These are phyloP conservation scores for Caenorhabditis sp. DNA, from an alignment of 2,888 invertebrate genomes.

Conservation along the genomic window DNA sequence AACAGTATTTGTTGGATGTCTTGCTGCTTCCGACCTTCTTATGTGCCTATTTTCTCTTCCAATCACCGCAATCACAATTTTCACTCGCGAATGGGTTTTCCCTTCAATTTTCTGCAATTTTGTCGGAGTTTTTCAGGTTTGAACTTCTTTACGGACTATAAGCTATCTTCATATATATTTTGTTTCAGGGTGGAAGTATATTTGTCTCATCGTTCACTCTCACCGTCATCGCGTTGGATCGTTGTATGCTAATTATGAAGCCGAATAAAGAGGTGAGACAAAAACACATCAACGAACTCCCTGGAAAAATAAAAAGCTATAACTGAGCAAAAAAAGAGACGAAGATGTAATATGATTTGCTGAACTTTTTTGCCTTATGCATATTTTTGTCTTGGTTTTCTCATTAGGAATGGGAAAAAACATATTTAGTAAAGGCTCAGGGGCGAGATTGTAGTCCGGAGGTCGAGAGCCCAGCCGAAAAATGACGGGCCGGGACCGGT, in stretches of 20 bases:
- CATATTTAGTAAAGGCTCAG: too few relatives aligned
- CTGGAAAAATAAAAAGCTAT: background rate
- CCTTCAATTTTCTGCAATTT: slow-evolving; percentile 64
- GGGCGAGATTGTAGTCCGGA: too few relatives aligned
- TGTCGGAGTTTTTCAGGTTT: slow-evolving; percentile 67
- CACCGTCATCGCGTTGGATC: slow-evolving; percentile 68
- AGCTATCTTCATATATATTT: too few relatives aligned
- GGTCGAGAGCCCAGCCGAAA: too few relatives aligned
- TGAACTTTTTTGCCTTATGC: background rate
- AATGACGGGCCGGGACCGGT: too few relatives aligned
- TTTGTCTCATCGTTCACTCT: slow-evolving; percentile 70
- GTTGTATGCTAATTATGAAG: slow-evolving; percentile 62
- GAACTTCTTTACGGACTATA: too few relatives aligned
- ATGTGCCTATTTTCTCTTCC: slow-evolving; percentile 66
- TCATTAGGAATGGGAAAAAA: background rate
- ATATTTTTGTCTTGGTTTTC: background rate
- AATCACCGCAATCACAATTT: slow-evolving; percentile 66
- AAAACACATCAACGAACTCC: too few relatives aligned
- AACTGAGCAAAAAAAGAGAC: background rate
- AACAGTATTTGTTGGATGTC: slow-evolving; percentile 59
- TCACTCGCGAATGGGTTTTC: slow-evolving; percentile 68
- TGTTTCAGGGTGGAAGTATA: slow-evolving; percentile 64
- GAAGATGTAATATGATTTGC: background rate
- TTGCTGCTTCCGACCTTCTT: slow-evolving; percentile 57
- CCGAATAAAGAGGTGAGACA: slow-evolving; percentile 59